Evolutionary conservation across 1,140 invertebrate genomes (phyloP).

Genomic region (Pomacea maculata): DNA sequence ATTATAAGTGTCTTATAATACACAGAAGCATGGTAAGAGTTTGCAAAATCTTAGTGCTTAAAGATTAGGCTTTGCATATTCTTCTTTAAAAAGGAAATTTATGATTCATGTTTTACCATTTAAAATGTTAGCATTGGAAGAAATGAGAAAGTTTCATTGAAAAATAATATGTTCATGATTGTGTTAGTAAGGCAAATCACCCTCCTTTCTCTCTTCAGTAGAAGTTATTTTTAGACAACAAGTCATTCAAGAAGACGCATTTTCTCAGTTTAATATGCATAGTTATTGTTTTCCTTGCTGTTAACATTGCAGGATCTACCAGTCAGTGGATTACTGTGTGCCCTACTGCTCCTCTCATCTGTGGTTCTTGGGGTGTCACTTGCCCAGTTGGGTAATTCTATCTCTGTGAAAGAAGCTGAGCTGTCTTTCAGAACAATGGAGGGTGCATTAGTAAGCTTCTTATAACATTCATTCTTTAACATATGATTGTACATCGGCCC

Average conservation of each 20-base stretch:
- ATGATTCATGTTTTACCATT: no score
- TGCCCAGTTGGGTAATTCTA: constrained; percentile 30
- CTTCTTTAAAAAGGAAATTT: no score
- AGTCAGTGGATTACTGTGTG: constrained; percentile 19
- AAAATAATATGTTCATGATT: neutral
- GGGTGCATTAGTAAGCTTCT: constrained; percentile 27
- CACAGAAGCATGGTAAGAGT: no score
- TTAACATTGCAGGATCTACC: constrained; percentile 32
- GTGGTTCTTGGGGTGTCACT: constrained; percentile 28
- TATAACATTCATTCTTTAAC: neutral
- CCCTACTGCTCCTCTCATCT: constrained; percentile 32
- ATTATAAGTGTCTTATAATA: no score
- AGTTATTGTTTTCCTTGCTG: neutral
- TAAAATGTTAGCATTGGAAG: no score
- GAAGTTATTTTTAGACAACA: neutral
- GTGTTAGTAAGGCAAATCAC: neutral
- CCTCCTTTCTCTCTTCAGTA: neutral
- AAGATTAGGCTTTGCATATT: no score
- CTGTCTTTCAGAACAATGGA: constrained; percentile 29
- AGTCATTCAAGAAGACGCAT: neutral
- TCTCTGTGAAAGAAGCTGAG: constrained; percentile 34
- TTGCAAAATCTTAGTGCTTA: no score
- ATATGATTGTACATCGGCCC: neutral
- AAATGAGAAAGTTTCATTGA: neutral
- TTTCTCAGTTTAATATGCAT: neutral